Evolutionary conservation across 2,888 invertebrate genomes (phyloP), one percentile per base, ranked within the genome.

Genomic region (Chalcis sispes): DNA sequence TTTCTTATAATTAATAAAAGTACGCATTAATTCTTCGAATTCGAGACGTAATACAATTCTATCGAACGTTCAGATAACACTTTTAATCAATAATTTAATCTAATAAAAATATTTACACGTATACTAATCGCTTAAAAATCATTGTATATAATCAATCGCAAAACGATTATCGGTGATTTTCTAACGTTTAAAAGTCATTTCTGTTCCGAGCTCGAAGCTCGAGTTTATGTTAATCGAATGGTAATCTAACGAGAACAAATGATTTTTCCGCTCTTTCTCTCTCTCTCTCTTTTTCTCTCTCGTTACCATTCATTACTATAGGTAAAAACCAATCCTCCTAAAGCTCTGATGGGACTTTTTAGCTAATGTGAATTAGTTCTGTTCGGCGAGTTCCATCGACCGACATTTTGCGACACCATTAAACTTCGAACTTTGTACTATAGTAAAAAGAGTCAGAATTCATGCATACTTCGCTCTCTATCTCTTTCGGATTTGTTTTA

Each of bases 221-320:
- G 15, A 23, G 15, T 36, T 36, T 42, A 72, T 72, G 61, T 36
- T 54, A 72, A 72, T 72, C 0, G 23, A 61, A n/a, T 40, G 61
- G 27, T 61, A 71, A 71, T 71, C 54, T 48, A 64, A 72, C 7
- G 64, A 72, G 62, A 56, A 46, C 42, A 25, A 64, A 64, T 40
- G 72, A 46, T 64, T 72, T 64, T 72, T 56, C 54, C 61, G 64
- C n/a, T 54, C n/a, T n/a, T n/a, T n/a, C n/a, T n/a, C n/a, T n/a
- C n/a, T n/a, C n/a, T n/a, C n/a, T n/a, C n/a, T n/a, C n/a, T n/a
- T n/a, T n/a, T n/a, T n/a, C n/a, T n/a, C n/a, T n/a, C n/a, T n/a
- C 62, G 27, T 32, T 54, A 40, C 61, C 54, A 52, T 59, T 59
- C 25, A 58, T 69, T 46, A 3, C 66, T 15, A n/a, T 15, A 27